These are phyloP conservation scores for Drosophila bipectinata DNA, from an alignment of 1,140 invertebrate species.

Conservation along the genomic window DNA sequence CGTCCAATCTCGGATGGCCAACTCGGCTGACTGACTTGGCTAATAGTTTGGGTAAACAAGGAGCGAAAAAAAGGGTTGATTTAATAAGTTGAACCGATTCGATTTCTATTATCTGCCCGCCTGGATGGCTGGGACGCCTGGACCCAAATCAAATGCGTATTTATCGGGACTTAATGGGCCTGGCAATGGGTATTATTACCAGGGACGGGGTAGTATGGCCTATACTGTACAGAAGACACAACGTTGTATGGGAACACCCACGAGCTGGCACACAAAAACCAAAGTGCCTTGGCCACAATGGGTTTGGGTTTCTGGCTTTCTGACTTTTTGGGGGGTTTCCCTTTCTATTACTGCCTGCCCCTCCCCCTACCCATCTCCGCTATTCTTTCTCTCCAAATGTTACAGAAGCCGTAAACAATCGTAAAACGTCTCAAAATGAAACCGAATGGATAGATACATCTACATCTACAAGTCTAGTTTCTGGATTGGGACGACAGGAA, in stretches of 20 bases:
- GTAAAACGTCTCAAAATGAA: constrained; percentile 60
- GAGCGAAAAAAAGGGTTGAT: constrained; percentile 59
- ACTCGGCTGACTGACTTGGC: constrained; percentile 3
- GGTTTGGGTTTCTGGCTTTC: constrained; percentile 18
- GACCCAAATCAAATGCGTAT: constrained; percentile 69
- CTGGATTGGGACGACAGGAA: constrained; percentile 52
- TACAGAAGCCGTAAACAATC: constrained; percentile 52
- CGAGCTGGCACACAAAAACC: constrained; percentile 49
- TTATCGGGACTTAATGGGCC: constrained; percentile 71
- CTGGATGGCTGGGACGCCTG: constrained; percentile 9
- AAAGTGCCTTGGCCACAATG: constrained; percentile 78
- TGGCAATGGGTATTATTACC: constrained; percentile 16
- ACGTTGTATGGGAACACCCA: constrained; percentile 48
- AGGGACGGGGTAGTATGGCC: not conserved
- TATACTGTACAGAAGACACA: constrained; percentile 3
- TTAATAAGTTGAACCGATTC: constrained; percentile 72
- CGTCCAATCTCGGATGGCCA: not conserved
- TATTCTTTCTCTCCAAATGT: not conserved
- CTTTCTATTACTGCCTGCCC: not conserved
- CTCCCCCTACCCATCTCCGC: too few species aligned
- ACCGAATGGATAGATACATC: constrained; percentile 27
- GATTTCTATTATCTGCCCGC: constrained; percentile 71
- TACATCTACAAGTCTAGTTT: not conserved
- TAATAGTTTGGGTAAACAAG: constrained; percentile 79
- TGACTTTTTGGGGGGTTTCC: constrained; percentile 1